phyloP scores from a whole-genome alignment of 2,113 vertebrate species.

The Caloenas nicobarica region DNA sequence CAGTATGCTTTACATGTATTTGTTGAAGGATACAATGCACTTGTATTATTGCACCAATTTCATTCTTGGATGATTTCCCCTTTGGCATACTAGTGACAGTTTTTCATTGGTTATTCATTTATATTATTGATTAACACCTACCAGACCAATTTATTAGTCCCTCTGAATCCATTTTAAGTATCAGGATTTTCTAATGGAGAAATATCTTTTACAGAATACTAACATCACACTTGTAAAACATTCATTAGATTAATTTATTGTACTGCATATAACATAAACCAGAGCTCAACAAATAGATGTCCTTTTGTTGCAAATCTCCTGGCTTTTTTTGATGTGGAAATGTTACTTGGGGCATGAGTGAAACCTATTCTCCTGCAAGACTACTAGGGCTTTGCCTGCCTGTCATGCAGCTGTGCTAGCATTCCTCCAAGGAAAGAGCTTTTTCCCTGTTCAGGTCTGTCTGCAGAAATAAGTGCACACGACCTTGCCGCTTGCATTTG shows the following conservation, averaged over 20 bases:
- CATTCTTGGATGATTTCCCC: constrained; percentile 76
- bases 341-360: background rate
- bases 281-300: background rate
- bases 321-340: background rate
- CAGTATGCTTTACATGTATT: constrained; percentile 63
- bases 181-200: constrained; percentile 31
- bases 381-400: background rate
- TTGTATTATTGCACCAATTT: constrained; percentile 67
- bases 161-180: constrained; percentile 69
- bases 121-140: constrained; percentile 74
- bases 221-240: constrained; percentile 42
- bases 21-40: constrained; percentile 66
- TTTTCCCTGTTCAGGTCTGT: background rate
- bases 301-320: background rate
- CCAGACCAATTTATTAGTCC: constrained; percentile 71
- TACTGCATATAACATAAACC: background rate
- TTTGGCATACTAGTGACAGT: constrained; percentile 61
- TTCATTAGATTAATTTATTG: constrained; percentile 18
- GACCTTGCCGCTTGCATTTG: background rate
- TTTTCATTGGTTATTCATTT: constrained; percentile 76
- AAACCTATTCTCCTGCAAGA: background rate
- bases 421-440: background rate
- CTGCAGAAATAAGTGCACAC: background rate
- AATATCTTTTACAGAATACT: constrained; percentile 42
- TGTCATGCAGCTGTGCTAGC: background rate